phyloP scores from a whole-genome alignment of 1,140 invertebrate genomes.

The Dendrolimus punctatus region DNA sequence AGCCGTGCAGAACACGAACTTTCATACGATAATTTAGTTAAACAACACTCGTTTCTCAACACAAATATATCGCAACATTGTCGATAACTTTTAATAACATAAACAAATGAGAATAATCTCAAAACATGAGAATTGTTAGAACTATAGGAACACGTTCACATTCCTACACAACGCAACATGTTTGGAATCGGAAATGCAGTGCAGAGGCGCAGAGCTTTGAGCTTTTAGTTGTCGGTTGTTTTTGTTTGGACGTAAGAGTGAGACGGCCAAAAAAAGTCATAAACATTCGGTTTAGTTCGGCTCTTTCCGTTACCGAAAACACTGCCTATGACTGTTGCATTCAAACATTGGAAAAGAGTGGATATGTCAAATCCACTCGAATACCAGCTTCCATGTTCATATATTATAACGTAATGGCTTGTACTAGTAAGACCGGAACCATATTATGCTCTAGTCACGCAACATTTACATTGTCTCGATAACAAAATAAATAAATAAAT shows the following conservation, averaged over 20 bases:
- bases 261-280: conserved; percentile 49
- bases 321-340: conserved; percentile 30
- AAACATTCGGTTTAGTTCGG: conserved; percentile 52
- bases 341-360: conserved; percentile 28
- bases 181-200: conserved; percentile 20
- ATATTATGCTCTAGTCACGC: too few relatives aligned
- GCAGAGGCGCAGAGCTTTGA: conserved; percentile 19
- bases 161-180: conserved; percentile 19
- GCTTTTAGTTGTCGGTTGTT: conserved; percentile 37
- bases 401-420: too few relatives aligned
- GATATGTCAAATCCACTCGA: conserved; percentile 12
- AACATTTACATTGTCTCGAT: too few relatives aligned
- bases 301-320: conserved; percentile 28
- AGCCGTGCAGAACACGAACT: not conserved
- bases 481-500: too few relatives aligned
- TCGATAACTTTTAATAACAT: conserved; percentile 36
- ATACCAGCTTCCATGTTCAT: too few relatives aligned
- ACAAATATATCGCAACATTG: conserved; percentile 47
- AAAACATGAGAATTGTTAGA: conserved; percentile 11
- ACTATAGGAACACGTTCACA: conserved; percentile 22
- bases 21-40: conserved; percentile 7
- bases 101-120: conserved; percentile 19
- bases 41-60: conserved; percentile 24
- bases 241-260: conserved; percentile 45
- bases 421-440: too few relatives aligned